phyloP scores from a whole-genome alignment of 1,140 invertebrate genomes.

The Rhizoglyphus robini region DNA sequence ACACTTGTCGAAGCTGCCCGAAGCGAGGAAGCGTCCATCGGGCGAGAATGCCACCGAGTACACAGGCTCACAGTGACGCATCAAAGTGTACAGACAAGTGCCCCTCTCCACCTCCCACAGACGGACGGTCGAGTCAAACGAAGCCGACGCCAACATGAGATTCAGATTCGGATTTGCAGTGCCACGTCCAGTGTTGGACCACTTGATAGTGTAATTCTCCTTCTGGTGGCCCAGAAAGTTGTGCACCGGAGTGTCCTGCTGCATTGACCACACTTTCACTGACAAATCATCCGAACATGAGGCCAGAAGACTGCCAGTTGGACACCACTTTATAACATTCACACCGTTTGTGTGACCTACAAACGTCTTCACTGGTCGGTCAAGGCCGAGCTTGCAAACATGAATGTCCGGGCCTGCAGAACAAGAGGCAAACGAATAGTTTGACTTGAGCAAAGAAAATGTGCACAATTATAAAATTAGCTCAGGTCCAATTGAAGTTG shows the following conservation, averaged over 20 bases:
- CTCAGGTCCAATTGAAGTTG: background rate
- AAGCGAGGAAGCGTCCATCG: conserved; percentile 82
- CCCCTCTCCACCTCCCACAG: conserved; percentile 95
- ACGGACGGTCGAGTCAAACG: conserved; percentile 86
- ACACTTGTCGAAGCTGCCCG: conserved; percentile 97
- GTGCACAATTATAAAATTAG: background rate
- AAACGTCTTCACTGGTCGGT: conserved; percentile 94
- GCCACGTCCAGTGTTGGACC: conserved; percentile 92
- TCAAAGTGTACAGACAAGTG: conserved; percentile 85
- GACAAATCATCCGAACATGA: conserved; percentile 99
- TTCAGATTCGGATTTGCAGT: conserved; percentile 95
- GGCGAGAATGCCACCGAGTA: conserved; percentile 54
- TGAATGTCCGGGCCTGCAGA: conserved; percentile 99
- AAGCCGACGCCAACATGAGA: conserved; percentile 82
- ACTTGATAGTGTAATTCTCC: conserved; percentile 99
- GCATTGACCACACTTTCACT: conserved; percentile 67
- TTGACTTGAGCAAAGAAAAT: conserved; percentile 43
- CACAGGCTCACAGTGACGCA: conserved; percentile 93
- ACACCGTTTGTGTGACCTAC: conserved; percentile 98
- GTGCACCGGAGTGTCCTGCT: conserved; percentile 87
- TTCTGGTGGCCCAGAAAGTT: conserved; percentile 95
- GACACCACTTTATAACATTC: conserved; percentile 99
- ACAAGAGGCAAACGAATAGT: conserved; percentile 92
- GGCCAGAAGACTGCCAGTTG: conserved; percentile 86
- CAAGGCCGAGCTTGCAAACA: conserved; percentile 80